phyloP scores from a whole-genome alignment of 1,140 invertebrate species.

The Mycetomoellerius zeteki region DNA sequence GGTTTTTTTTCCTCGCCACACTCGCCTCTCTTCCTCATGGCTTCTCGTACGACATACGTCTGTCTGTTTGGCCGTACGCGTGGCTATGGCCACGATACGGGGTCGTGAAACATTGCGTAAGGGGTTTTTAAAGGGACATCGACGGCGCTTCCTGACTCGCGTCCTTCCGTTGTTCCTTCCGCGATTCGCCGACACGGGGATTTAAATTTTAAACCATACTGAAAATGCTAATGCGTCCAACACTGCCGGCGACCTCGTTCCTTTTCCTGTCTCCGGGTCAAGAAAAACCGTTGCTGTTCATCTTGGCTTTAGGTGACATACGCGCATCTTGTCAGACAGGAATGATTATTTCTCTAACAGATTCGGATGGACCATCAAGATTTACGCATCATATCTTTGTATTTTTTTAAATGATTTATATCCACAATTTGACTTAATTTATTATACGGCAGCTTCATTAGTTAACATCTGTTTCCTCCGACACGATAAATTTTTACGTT shows the following conservation, averaged over 20 bases:
- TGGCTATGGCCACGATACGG: background rate
- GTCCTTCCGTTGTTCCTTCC: conserved; percentile 70
- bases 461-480: background rate
- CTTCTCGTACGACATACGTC: conserved; percentile 28
- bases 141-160: conserved; percentile 73
- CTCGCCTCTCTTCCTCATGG: conserved; percentile 58
- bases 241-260: conserved; percentile 11
- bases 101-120: conserved; percentile 32
- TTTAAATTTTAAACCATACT: conserved; percentile 78
- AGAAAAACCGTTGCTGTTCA: conserved; percentile 77
- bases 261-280: conserved; percentile 74
- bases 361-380: background rate
- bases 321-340: background rate
- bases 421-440: background rate
- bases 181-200: conserved; percentile 61
- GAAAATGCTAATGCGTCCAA: conserved; percentile 71
- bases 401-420: background rate
- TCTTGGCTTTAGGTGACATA: conserved; percentile 31
- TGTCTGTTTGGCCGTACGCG: conserved; percentile 26
- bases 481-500: background rate
- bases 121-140: conserved; percentile 80
- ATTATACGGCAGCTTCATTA: background rate
- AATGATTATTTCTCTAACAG: background rate
- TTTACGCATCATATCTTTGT: background rate
- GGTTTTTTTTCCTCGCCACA: conserved; percentile 42